Base-by-base conservation (phyloP, 2,888 invertebrate species). In the Allygus modestus region DNA sequence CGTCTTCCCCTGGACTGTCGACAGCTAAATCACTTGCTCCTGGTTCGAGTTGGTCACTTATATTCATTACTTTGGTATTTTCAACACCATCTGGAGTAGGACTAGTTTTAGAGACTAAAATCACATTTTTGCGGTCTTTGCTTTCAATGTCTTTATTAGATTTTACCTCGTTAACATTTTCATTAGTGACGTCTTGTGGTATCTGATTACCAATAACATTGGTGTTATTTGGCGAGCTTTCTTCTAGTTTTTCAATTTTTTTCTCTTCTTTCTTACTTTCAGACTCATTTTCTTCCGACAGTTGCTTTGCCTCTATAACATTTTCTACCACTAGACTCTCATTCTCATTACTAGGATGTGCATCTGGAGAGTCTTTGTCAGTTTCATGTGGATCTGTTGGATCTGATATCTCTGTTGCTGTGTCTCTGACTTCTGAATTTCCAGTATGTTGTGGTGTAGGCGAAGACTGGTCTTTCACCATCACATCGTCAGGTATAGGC, bases 401-500 rank as follows among this genome's bases (percentile, higher is more conserved):
- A 51, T 12, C 33, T 51, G 28, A 26, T 2, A n/a, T 37, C n/a
- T 79, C 79, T 7, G 37, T 79, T 11, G 58, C 23, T n/a, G 33
- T 2, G 9, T 23, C 77, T 37, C 2, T 31, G 11, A 37, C n/a
- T 71, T 37, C 71, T 71, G 65, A 0, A 1, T 9, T 41, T 15
- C 5, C 11, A 20, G 23, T 4, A 33, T 41, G 41, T 41, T 71
- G 17, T 20, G 75, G 71, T 37, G 46, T 28, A 9, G 75, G 4
- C 9, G 73, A 79, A 54, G 79, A 79, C 23, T 79, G 79, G 33
- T 79, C 79, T 33, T 58, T 79, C 26, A 79, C 37, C 79, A 79
- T 79, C 1, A 79, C 23, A 54, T 79, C 79, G 4, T 79, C 51
- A 54, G 28, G 20, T n/a, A 23, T 1, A 4, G 54, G 20, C n/a